phyloP scores from a whole-genome alignment of 2,888 invertebrate genomes.

The Oxytorus armatus region DNA sequence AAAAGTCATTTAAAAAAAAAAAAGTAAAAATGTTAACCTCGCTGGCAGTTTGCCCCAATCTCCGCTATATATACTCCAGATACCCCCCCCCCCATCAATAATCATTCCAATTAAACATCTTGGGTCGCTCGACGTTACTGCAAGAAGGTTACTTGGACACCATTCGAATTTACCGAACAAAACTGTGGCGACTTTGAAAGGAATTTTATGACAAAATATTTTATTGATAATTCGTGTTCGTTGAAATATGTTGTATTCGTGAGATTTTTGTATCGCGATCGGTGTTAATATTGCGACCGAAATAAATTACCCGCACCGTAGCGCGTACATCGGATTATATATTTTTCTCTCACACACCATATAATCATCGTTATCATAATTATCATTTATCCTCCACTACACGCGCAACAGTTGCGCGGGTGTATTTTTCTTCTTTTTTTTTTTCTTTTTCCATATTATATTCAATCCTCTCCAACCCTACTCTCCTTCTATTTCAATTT shows the following conservation, averaged over 20 bases:
- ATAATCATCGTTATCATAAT: background rate
- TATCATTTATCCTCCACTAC: conserved; percentile 43
- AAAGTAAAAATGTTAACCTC: no score
- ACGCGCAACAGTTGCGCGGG: conserved; percentile 20
- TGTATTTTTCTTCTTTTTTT: conserved; percentile 20
- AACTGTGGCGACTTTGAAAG: background rate
- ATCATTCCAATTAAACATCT: no score
- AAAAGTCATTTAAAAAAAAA: no score
- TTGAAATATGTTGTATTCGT: background rate
- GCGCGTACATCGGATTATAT: conserved; percentile 24
- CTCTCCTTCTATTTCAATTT: conserved; percentile 14
- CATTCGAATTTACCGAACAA: no score
- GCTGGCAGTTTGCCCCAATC: no score
- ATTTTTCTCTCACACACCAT: background rate
- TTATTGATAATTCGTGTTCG: background rate
- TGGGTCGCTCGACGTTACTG: no score
- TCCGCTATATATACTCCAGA: no score
- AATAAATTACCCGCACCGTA: conserved; percentile 9
- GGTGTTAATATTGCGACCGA: background rate
- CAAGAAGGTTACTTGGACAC: no score
- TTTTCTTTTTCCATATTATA: no score
- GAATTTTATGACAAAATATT: background rate
- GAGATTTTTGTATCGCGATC: background rate
- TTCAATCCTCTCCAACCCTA: conserved; percentile 14
- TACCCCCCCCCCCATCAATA: no score